Conservation (phyloP, 2,797 vertebrate genomes). For the Rhodeus uyekii region DNA sequence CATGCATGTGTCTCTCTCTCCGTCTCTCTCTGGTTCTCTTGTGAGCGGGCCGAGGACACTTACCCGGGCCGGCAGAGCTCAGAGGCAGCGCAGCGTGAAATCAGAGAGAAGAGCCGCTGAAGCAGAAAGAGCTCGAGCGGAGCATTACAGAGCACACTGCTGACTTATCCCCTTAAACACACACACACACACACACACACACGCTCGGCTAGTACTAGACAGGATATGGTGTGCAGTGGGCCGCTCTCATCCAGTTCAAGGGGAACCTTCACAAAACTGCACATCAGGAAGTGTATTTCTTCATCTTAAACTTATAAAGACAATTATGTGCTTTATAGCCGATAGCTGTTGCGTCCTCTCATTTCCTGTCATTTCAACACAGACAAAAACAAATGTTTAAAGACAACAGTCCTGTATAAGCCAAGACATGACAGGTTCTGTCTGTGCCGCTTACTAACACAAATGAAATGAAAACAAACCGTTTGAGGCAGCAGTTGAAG, state of each 20-base stretch:
- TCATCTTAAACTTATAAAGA: conserved; percentile 28
- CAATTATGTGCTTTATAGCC: background rate
- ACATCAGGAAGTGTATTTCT: conserved; percentile 20
- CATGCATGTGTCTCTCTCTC: conserved; percentile 70
- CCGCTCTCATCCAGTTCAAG: conserved; percentile 36
- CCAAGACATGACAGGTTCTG: conserved; percentile 27
- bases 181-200: conserved; percentile 54
- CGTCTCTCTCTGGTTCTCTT: conserved; percentile 50
- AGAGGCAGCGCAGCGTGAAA: conserved; percentile 82
- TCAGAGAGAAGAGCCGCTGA: conserved; percentile 80
- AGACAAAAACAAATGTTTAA: conserved; percentile 4
- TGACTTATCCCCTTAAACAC: conserved; percentile 71
- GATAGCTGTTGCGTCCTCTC: background rate
- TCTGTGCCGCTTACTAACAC: conserved; percentile 27
- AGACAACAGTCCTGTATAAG: conserved; percentile 22
- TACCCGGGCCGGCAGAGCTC: conserved; percentile 72
- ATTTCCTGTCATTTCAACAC: conserved; percentile 20
- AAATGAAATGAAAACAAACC: conserved; percentile 23
- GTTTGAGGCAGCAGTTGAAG: background rate
- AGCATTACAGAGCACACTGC: conserved; percentile 79
- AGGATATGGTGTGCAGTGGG: conserved; percentile 41
- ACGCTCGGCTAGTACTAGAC: conserved; percentile 40
- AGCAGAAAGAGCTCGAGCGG: conserved; percentile 80
- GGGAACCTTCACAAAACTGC: conserved; percentile 25
- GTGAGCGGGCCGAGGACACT: conserved; percentile 64